Evolutionary conservation across 2,888 invertebrate genomes (phyloP).

Genomic region (Megaustenia siamemsis): DNA sequence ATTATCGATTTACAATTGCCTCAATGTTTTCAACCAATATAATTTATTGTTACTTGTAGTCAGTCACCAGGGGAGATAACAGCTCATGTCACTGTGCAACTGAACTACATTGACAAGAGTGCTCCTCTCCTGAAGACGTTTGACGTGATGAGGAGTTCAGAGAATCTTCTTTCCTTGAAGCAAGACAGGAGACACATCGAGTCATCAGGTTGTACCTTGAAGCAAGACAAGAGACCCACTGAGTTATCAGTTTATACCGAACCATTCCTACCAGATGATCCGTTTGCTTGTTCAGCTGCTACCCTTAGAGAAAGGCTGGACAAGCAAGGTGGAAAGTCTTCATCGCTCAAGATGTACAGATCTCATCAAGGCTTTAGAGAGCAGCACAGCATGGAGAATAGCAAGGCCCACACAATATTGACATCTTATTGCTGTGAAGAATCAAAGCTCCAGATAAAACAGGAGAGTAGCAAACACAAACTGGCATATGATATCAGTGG

Average conservation of each 20-base stretch:
- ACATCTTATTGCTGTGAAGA: neutral
- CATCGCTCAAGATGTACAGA: slow-evolving; percentile 34
- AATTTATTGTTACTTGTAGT: neutral
- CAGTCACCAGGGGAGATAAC: slow-evolving; percentile 27
- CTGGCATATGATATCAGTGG: no score
- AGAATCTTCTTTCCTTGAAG: neutral
- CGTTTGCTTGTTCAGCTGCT: slow-evolving; percentile 32
- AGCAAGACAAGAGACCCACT: no score
- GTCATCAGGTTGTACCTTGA: no score
- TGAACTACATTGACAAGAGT: slow-evolving; percentile 34
- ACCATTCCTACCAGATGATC: no score
- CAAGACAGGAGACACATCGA: neutral
- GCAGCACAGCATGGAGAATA: neutral
- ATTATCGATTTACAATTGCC: no score
- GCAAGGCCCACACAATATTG: neutral
- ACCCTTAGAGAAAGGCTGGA: slow-evolving; percentile 29
- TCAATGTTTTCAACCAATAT: no score
- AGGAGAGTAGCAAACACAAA: neutral
- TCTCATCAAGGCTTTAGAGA: slow-evolving; percentile 27
- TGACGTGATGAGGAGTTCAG: neutral
- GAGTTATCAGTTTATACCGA: no score
- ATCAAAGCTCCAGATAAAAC: neutral
- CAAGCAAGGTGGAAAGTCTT: slow-evolving; percentile 40
- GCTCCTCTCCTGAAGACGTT: neutral
- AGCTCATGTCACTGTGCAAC: slow-evolving; percentile 38